Percentiles rank a stretch among this genome's conserved stretches.
These are phyloP conservation scores for Triplophysa siluroides DNA, from an alignment of 2,113 vertebrate species.

Conservation along the genomic window DNA sequence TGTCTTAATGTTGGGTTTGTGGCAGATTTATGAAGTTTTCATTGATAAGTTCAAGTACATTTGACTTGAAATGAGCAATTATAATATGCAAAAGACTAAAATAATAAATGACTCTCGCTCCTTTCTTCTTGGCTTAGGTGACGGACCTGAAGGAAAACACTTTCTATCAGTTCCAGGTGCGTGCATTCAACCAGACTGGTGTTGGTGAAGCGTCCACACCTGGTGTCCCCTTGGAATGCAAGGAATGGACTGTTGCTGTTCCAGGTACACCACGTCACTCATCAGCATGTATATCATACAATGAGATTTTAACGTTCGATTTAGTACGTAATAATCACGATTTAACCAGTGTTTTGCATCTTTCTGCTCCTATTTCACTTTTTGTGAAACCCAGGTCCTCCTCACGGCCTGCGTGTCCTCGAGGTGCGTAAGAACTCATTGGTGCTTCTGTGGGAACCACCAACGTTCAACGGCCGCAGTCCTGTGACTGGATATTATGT, in stretches of 20 bases:
- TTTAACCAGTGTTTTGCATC: neutral
- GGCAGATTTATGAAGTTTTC: too few species aligned
- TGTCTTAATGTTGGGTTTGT: neutral
- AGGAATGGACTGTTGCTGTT: conserved; percentile 96
- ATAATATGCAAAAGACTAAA: neutral
- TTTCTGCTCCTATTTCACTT: conserved; percentile 1
- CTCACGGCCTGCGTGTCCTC: conserved; percentile 80
- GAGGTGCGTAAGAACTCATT: conserved; percentile 88
- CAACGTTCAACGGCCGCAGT: conserved; percentile 83
- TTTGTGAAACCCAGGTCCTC: conserved; percentile 73
- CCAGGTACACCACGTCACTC: conserved; percentile 78
- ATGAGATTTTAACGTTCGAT: too few species aligned
- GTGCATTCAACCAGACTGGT: conserved; percentile 89
- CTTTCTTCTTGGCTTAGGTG: conserved; percentile 72
- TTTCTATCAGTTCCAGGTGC: conserved; percentile 93
- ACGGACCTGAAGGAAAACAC: conserved; percentile 91
- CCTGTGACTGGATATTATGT: conserved; percentile 89
- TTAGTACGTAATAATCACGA: too few species aligned
- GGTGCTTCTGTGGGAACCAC: conserved; percentile 90
- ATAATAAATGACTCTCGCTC: neutral
- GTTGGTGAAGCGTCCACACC: conserved; percentile 80
- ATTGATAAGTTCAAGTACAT: too few species aligned
- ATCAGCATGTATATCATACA: neutral
- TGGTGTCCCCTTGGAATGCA: conserved; percentile 83
- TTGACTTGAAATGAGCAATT: too few species aligned